Evolutionary conservation across 1,140 invertebrate species (phyloP).

Genomic region (Calliphora vicina): DNA sequence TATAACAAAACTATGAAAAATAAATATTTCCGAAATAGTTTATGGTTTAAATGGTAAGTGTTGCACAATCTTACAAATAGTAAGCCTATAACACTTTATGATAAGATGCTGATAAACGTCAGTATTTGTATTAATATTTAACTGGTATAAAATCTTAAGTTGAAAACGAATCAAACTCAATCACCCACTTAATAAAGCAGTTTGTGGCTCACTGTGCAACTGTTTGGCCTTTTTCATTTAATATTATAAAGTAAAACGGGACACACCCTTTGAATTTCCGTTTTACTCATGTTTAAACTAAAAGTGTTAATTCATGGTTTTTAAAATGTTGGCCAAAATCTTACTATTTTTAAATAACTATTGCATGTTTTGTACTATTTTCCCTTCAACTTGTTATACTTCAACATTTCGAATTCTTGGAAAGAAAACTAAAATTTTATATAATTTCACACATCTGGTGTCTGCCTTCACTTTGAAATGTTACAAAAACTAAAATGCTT

Average conservation of each 20-base stretch:
- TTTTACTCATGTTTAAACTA: background rate
- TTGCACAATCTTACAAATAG: too few relatives aligned
- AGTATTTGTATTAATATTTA: too few relatives aligned
- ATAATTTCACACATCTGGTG: constrained; percentile 4
- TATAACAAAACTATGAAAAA: too few relatives aligned
- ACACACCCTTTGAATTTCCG: background rate
- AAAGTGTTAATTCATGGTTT: background rate
- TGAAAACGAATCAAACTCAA: too few relatives aligned
- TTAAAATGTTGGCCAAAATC: constrained; percentile 9
- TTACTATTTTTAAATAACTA: background rate
- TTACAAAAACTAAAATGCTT: background rate
- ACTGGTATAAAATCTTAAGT: too few relatives aligned
- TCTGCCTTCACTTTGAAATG: background rate
- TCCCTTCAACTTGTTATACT: background rate
- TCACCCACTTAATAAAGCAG: background rate
- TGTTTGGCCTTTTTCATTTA: background rate
- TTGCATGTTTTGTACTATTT: background rate
- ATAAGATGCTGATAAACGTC: too few relatives aligned
- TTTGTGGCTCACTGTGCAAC: background rate
- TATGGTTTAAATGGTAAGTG: too few relatives aligned
- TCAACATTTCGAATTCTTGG: background rate
- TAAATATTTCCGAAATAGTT: too few relatives aligned
- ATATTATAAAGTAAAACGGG: background rate
- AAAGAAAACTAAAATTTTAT: background rate
- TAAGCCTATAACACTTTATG: too few relatives aligned